Base-by-base conservation (phyloP, 2,797 vertebrate genomes). In the Tenualosa thibaudeaui region DNA sequence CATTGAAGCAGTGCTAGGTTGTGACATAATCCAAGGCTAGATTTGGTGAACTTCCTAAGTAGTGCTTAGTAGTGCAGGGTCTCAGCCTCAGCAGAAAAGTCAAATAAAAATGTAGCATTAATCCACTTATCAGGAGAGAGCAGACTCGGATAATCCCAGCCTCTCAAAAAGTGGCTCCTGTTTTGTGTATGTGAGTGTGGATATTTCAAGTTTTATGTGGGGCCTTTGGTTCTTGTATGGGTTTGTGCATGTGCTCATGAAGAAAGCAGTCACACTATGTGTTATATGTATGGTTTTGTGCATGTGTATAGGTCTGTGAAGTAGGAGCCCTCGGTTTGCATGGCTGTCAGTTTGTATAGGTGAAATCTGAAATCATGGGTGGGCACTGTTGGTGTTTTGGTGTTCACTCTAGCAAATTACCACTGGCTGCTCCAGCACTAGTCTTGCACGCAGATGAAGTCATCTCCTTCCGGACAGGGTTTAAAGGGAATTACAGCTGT, bases 61-160 rank as follows among this genome's bases (percentile, higher is more conserved):
- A 94, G 93, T 86, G 92, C 93, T 94, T 93, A n/a, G n/a, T 93
- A 94, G 92, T 93, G 89, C 86, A 89, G 93, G 93, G 88, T 95
- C 94, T 94, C 93, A 94, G 93, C 93, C 92, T 94, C 94, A 93
- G 92, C 93, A 91, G 91, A 92, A 93, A 91, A 91, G 90, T 94
- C 92, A 91, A 94, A 91, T 94, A 91, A 89, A 94, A 95, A 94
- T 91, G 92, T 93, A 93, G 92, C 92, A 93, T 95, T 95, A 95
- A 95, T 94, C 95, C 93, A 95, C 92, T 96, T 95, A 96, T 95
- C 94, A 93, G 95, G 90, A 91, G 92, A 93, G 94, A 95, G 93
- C 95, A 96, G 94, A 95, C 95, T 95, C 92, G 90, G 93, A 94
- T 95, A 94, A 96, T 95, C 95, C 95, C 88, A 91, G 90, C 68